Evolutionary conservation across 1,140 invertebrate species (phyloP), one percentile per base, ranked within the genome.

Genomic region (Coenobita brevimanus): DNA sequence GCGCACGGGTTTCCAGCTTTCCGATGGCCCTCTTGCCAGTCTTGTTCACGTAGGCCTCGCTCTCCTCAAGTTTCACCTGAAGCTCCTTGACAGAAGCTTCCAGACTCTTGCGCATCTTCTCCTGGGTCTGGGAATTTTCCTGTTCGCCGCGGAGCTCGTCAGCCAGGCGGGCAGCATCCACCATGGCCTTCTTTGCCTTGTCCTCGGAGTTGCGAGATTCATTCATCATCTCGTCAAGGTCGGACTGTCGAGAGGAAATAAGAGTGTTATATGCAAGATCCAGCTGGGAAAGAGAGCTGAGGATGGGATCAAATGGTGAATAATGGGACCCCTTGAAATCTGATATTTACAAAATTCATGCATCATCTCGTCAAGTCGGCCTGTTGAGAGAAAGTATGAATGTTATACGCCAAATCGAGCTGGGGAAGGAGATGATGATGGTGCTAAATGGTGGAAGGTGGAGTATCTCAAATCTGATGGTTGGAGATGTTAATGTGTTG

Each of bases 11-110:
- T 95, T 99, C 98, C 91, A 98, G 94, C 93, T 99, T 99, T 93
- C 97, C 97, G 93, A 98, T 98, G 67, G 97, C 96, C 93, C 97
- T 99, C 95, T 99, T 99, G 93, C 98, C 98, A 92, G 98, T 98
- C 94, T 99, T 99, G 88, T 99, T 95, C 46, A 98, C 98, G 92
- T 98, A 88, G 57, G 92, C 92, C 91, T 95, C 95, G 60, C 94
- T 94, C 90, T 95, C 94, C 91, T 95, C 94, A 41, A 95, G 92
- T 78, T 94, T 92, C 90, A 91, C 91, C 64, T 87, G 85, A 8
- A 87, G 76, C 41, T 87, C 85, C 46, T 87, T 87, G 27, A 87
- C 27, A 27, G 75, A 24, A 54, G 41, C 64, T 41, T 87, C 85
- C 62, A 87, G 36, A n/a, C 41, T 38, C 85, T 87, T 87, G 13